phyloP scores from a whole-genome alignment of 2,113 vertebrate species.

The Catharus minimus region DNA sequence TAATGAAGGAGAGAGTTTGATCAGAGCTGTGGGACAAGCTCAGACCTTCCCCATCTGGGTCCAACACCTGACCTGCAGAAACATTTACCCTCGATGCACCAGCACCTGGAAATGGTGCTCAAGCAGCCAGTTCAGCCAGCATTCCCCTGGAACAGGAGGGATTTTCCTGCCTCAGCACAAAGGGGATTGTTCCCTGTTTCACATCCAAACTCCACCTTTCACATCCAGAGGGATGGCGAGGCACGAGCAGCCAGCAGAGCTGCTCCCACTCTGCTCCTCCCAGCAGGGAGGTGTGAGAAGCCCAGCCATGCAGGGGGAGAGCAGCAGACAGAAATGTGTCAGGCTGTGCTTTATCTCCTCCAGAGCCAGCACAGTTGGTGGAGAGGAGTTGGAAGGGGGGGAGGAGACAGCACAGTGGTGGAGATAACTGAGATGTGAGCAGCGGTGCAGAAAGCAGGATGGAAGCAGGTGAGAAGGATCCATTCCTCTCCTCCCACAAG shows the following conservation, averaged over 20 bases:
- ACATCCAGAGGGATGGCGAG: rapidly evolving
- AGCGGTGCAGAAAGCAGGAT: neutral
- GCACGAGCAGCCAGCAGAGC: neutral
- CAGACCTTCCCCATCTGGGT: rapidly evolving
- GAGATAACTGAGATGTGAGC: neutral
- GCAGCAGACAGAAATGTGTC: neutral
- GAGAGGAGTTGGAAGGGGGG: neutral
- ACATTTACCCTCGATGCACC: rapidly evolving
- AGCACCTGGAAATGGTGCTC: neutral
- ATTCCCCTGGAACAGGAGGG: neutral
- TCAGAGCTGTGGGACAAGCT: neutral
- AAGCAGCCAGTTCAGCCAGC: neutral
- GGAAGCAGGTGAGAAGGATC: neutral
- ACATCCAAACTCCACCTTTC: rapidly evolving
- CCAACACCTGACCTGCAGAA: neutral
- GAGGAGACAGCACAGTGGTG: rapidly evolving
- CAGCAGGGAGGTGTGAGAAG: conserved; percentile 2
- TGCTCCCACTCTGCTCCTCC: neutral
- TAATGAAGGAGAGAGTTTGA: neutral
- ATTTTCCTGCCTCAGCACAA: neutral
- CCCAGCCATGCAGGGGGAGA: neutral
- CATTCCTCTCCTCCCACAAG: neutral
- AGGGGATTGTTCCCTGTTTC: neutral
- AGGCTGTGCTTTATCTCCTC: conserved; percentile 16
- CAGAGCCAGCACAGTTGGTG: neutral